These are phyloP conservation scores for Hozukius guyotensis DNA, from an alignment of 2,797 vertebrate genomes.

Conservation along the genomic window DNA sequence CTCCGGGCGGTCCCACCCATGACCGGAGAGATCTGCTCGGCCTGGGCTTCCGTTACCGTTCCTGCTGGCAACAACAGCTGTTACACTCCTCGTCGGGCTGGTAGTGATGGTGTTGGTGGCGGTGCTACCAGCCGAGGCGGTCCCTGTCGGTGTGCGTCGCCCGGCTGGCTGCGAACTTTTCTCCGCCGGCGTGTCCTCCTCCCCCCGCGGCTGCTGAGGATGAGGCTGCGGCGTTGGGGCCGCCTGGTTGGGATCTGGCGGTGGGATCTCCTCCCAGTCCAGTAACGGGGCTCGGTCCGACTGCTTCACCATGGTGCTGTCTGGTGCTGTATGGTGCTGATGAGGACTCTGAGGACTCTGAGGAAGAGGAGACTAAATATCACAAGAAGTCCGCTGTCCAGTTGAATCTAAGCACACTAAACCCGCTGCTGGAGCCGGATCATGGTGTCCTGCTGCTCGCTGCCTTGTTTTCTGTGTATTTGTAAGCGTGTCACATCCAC, in stretches of 20 bases:
- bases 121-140: constrained; percentile 45
- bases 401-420: constrained; percentile 13
- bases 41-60: constrained; percentile 66
- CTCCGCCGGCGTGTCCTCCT: constrained; percentile 50
- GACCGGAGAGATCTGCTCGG: constrained; percentile 62
- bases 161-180: constrained; percentile 68
- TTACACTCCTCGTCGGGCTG: constrained; percentile 42
- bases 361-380: constrained; percentile 6
- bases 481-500: constrained; percentile 80
- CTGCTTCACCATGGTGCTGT: constrained; percentile 87
- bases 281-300: constrained; percentile 94
- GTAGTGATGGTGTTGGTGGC: constrained; percentile 24
- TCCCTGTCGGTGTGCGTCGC: constrained; percentile 38
- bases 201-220: constrained; percentile 15
- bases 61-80: constrained; percentile 71
- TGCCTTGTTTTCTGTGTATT: constrained; percentile 63
- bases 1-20: constrained; percentile 61
- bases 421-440: constrained; percentile 31
- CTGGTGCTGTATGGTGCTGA: too few relatives aligned
- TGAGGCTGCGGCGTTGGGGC: constrained; percentile 55
- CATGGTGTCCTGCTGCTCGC: constrained; percentile 57
- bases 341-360: constrained; percentile 16
- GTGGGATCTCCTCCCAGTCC: constrained; percentile 94
- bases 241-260: constrained; percentile 76
- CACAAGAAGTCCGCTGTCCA: not conserved